Evolutionary conservation across 1,140 invertebrate species (phyloP), one percentile per base, ranked within the genome.

Genomic region (Drosophila biarmipes): DNA sequence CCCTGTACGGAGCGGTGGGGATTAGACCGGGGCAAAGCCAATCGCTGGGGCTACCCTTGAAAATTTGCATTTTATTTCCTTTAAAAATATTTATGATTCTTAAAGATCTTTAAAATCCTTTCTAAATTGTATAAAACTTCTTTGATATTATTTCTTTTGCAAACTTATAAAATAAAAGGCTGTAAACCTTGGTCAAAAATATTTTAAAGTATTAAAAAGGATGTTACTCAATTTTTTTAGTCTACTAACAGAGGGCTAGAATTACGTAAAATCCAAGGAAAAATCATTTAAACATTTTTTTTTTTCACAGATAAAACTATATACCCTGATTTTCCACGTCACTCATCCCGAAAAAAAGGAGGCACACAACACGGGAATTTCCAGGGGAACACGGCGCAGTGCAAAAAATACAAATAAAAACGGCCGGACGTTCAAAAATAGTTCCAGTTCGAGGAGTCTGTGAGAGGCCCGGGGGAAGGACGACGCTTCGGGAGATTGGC

Each of bases 341-440:
- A n/a, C 42, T 2, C 14, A 6, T 11, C 11, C 24, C 7, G 2
- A 12, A 38, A 55, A 54, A 38, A 42, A 37, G 34, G 14, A 37
- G 11, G 8, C 21, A 17, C 31, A 27, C 40, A 24, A 40, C 35
- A 58, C 34, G 15, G 3, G 27, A 21, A 68, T 46, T 68, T 46
- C 49, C 63, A 55, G 66, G 66, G 49, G 27, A 67, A 46, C 34
- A 37, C 52, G 19, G 24, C 29, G 63, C 64, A 46, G 49, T 69
- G 62, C 62, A 53, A 69, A 55, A 68, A 58, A 19, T 34, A 7
- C 46, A 38, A 35, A 35, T 46, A 40, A 27, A 48, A 38, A 45
- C 34, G 24, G 43, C 71, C 72, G 72, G 72, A 74, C 72, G 72
- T 74, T 74, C 72, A 74, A 63, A 74, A 74, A 74, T 74, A 74